phyloP scores from a whole-genome alignment of 2,888 invertebrate species.

The Athrips mouffetella region DNA sequence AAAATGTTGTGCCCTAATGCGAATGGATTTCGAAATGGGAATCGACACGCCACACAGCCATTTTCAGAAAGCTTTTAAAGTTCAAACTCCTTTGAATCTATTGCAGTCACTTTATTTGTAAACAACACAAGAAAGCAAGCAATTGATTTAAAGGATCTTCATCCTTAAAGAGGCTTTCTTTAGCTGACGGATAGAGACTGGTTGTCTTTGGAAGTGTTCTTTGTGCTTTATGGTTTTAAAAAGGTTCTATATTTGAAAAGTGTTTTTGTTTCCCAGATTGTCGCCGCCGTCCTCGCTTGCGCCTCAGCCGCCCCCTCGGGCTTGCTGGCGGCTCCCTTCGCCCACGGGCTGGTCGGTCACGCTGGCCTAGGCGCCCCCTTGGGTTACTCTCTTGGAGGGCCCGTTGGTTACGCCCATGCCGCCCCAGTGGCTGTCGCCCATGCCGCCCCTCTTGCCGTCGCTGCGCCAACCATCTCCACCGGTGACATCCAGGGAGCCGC shows the following conservation, averaged over 20 bases:
- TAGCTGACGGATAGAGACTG: too few relatives aligned
- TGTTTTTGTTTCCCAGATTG: slow-evolving; percentile 65
- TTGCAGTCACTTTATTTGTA: too few relatives aligned
- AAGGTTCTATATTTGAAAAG: slow-evolving; percentile 18
- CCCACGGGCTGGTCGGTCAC: slow-evolving; percentile 25
- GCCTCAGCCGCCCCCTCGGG: slow-evolving; percentile 28
- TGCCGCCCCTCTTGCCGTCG: slow-evolving; percentile 42
- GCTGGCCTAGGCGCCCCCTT: slow-evolving; percentile 23
- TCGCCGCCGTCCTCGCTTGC: slow-evolving; percentile 66
- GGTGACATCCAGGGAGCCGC: slow-evolving; percentile 36
- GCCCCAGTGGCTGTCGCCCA: slow-evolving; percentile 43
- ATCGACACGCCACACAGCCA: too few relatives aligned
- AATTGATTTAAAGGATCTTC: too few relatives aligned
- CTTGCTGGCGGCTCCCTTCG: slow-evolving; percentile 22
- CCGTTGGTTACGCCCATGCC: slow-evolving; percentile 37
- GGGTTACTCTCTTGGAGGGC: too few relatives aligned
- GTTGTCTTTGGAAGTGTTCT: too few relatives aligned
- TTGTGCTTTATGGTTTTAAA: background rate
- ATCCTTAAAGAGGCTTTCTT: too few relatives aligned
- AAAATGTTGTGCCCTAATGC: slow-evolving; percentile 27
- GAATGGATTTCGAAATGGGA: slow-evolving; percentile 1
- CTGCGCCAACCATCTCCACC: slow-evolving; percentile 43
- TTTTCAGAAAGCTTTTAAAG: too few relatives aligned
- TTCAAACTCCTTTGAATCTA: too few relatives aligned
- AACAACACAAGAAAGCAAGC: too few relatives aligned